Percentiles rank a stretch among this genome's conserved stretches.
Conservation (phyloP, 2,113 vertebrate genomes). For the Aythya baeri region DNA sequence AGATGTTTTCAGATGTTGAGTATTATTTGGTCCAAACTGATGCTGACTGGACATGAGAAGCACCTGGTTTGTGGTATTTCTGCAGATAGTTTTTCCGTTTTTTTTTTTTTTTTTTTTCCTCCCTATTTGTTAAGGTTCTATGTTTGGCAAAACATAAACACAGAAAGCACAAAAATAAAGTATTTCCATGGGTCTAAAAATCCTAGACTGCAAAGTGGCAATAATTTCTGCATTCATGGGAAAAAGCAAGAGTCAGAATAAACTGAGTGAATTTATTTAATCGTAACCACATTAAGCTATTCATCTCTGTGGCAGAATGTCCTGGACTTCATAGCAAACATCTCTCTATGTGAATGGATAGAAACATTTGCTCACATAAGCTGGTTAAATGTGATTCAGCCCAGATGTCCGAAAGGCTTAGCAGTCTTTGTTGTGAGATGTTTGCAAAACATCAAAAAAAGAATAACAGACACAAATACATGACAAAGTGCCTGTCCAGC, state of each 20-base stretch:
- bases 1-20: neutral
- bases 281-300: neutral
- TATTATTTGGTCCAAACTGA: neutral
- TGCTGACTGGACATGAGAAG: neutral
- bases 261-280: slow-evolving; percentile 10
- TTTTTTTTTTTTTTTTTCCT: neutral
- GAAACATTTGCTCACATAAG: slow-evolving; percentile 50
- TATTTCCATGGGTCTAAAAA: neutral
- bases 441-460: slow-evolving; percentile 32
- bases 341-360: neutral
- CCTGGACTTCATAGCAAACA: neutral
- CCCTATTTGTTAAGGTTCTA: neutral
- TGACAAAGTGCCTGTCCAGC: neutral
- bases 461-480: neutral
- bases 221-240: neutral
- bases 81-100: neutral
- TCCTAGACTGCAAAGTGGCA: neutral
- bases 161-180: neutral
- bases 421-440: slow-evolving; percentile 18
- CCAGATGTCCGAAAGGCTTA: slow-evolving; percentile 14
- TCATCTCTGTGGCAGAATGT: neutral
- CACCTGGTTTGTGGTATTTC: rapidly evolving
- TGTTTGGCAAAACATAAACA: neutral
- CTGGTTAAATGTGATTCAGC: slow-evolving; percentile 31
- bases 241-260: neutral